Conservation (phyloP, 1,140 invertebrate genomes). For the Papilio xuthus region DNA sequence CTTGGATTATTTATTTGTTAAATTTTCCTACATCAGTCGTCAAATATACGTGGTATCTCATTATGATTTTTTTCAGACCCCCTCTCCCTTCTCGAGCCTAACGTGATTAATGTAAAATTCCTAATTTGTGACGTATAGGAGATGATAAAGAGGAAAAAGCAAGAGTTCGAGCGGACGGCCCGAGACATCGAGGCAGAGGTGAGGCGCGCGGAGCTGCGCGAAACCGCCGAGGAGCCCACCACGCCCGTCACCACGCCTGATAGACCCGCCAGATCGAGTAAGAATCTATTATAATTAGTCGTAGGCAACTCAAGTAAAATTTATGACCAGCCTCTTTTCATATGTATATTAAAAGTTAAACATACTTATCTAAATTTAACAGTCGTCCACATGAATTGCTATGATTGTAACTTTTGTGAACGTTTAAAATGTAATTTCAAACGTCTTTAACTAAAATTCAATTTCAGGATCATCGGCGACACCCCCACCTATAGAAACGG, state of each 20-base stretch:
- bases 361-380: no score
- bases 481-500: constrained; percentile 66
- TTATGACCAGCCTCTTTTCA: no score
- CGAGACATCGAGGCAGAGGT: constrained; percentile 79
- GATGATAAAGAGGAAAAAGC: constrained; percentile 68
- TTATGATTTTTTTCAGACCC: no score
- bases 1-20: no score
- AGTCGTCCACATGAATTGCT: background rate
- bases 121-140: constrained; percentile 57
- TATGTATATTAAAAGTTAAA: no score
- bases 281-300: background rate
- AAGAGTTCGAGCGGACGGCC: constrained; percentile 77
- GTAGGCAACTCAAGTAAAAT: no score
- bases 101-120: no score
- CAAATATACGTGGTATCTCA: no score
- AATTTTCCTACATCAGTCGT: no score
- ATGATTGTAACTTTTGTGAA: background rate
- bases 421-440: background rate
- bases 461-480: constrained; percentile 68
- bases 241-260: constrained; percentile 58
- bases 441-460: background rate
- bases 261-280: constrained; percentile 39
- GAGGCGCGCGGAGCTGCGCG: constrained; percentile 63
- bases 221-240: constrained; percentile 47
- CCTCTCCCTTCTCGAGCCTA: no score